Percentiles rank a stretch among this genome's conserved stretches.
Evolutionary conservation across 2,888 invertebrate genomes (phyloP).

Genomic region (Tanypteryx hageni): DNA sequence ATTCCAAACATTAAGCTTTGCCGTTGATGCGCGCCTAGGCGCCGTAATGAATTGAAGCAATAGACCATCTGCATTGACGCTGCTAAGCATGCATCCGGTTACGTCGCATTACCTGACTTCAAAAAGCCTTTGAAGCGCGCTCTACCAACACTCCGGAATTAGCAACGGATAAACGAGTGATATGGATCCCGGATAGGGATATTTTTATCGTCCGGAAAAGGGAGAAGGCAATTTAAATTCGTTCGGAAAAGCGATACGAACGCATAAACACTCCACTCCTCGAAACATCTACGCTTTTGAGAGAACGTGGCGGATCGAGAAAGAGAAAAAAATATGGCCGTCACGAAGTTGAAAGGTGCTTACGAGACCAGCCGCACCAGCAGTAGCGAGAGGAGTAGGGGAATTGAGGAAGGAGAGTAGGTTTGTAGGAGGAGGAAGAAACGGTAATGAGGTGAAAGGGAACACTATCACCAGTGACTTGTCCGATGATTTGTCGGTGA

Average conservation of each 20-base stretch:
- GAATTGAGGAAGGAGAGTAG: background rate
- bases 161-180: conserved; percentile 13
- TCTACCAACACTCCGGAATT: conserved; percentile 2
- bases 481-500: conserved; percentile 61
- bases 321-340: background rate
- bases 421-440: background rate
- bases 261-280: conserved; percentile 11
- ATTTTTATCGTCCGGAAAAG: conserved; percentile 18
- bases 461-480: conserved; percentile 57
- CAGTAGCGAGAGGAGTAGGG: background rate
- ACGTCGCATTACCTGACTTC: too few species aligned
- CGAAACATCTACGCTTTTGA: conserved; percentile 6
- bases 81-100: too few species aligned
- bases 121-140: background rate
- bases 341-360: conserved; percentile 10
- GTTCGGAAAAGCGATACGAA: conserved; percentile 23
- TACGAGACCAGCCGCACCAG: background rate
- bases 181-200: conserved; percentile 17
- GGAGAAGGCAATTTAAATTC: conserved; percentile 10
- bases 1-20: too few species aligned
- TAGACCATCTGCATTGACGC: too few species aligned
- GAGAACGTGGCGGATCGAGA: background rate
- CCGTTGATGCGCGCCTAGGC: too few species aligned
- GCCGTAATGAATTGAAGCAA: too few species aligned
- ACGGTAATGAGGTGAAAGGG: conserved; percentile 63